A percentile compares a stretch with the other conserved stretches of the same genome.
These are phyloP conservation scores for Stomorhina lunata DNA, from an alignment of 2,888 invertebrate species.

Conservation along the genomic window DNA sequence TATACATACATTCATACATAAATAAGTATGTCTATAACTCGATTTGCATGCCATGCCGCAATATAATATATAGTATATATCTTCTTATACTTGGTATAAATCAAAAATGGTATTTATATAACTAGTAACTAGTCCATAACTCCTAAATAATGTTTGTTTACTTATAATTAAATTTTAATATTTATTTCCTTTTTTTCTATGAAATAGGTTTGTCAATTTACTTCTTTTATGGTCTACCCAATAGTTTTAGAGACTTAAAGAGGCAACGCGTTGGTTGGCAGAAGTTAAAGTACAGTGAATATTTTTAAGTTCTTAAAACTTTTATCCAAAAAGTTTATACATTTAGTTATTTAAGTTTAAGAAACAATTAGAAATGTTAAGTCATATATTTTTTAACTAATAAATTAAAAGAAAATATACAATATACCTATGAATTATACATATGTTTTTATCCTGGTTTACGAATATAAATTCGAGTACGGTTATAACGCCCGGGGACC, in stretches of 20 bases:
- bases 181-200: conserved; percentile 34
- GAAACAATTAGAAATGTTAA: not conserved
- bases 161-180: not conserved
- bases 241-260: conserved; percentile 76
- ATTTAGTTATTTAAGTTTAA: not conserved
- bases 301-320: conserved; percentile 40
- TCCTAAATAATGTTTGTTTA: not conserved
- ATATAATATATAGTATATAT: no score
- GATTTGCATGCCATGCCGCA: conserved; percentile 46
- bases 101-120: not conserved
- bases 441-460: no score
- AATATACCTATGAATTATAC: not conserved
- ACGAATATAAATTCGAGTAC: no score
- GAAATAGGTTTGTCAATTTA: conserved; percentile 85
- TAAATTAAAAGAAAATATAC: no score
- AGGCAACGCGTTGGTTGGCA: conserved; percentile 77
- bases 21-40: not conserved
- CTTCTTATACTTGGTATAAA: no score
- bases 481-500: no score
- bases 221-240: conserved; percentile 85
- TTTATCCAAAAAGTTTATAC: not conserved
- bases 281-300: conserved; percentile 76
- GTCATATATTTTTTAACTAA: not conserved
- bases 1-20: not conserved
- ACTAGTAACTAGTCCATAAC: not conserved